These are phyloP conservation scores for Tenrec ecaudatus DNA, from an alignment of 2,113 vertebrate species.

Conservation along the genomic window DNA sequence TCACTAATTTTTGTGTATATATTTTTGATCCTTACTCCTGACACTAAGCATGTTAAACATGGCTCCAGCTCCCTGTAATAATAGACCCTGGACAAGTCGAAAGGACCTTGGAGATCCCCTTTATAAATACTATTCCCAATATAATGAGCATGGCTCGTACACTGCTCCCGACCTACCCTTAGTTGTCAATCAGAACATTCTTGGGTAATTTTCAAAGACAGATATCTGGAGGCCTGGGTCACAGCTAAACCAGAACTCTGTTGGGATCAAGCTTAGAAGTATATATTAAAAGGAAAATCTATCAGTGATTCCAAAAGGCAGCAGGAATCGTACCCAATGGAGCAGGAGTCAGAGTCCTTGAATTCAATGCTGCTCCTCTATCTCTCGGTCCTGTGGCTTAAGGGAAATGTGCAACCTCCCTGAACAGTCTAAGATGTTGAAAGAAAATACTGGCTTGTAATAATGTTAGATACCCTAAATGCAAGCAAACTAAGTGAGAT, in stretches of 20 bases:
- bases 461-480: background rate
- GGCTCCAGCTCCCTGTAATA: background rate
- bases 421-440: background rate
- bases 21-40: conserved; percentile 25
- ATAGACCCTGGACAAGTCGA: background rate
- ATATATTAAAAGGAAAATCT: too few relatives aligned
- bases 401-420: too few relatives aligned
- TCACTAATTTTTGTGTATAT: background rate
- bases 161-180: background rate
- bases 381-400: too few relatives aligned
- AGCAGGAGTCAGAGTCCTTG: too few relatives aligned
- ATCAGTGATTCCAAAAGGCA: too few relatives aligned
- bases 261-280: background rate
- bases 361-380: too few relatives aligned
- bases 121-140: background rate
- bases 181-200: background rate
- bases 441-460: background rate
- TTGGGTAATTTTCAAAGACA: background rate
- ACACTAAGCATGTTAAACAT: background rate
- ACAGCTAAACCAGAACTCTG: background rate
- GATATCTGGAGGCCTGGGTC: fast-evolving
- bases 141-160: fast-evolving
- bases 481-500: background rate
- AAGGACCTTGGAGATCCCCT: background rate
- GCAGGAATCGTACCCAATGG: too few relatives aligned